These are phyloP conservation scores for Laterallus jamaicensis DNA, from an alignment of 2,113 vertebrate species.

Conservation along the genomic window DNA sequence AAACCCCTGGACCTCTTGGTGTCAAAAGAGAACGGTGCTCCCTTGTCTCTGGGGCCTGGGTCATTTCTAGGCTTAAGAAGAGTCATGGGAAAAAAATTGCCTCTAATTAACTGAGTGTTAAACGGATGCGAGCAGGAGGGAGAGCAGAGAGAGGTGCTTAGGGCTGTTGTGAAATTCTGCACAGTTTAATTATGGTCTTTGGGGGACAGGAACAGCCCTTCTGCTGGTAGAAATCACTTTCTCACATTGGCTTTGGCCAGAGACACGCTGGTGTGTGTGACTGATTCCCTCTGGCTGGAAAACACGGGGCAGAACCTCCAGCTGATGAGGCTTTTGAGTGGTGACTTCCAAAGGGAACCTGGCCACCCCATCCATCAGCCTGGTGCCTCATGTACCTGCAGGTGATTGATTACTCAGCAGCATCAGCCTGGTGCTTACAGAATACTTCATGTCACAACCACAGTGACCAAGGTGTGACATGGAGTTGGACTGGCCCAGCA, in stretches of 20 bases:
- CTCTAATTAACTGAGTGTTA: background rate
- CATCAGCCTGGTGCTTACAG: background rate
- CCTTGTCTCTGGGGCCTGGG: background rate
- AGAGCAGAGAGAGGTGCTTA: background rate
- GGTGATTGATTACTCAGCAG: too few relatives aligned
- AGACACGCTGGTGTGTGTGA: fast-evolving
- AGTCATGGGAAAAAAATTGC: background rate
- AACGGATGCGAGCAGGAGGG: background rate
- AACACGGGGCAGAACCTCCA: background rate
- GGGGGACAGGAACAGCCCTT: background rate
- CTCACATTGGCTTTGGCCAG: background rate
- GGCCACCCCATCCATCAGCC: background rate
- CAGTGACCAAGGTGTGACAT: background rate
- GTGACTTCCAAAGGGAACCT: background rate
- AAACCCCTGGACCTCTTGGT: background rate
- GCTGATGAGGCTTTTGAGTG: background rate
- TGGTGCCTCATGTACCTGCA: background rate
- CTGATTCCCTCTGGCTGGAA: background rate
- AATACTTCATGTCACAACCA: background rate
- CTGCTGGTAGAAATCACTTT: background rate
- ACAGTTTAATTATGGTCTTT: background rate
- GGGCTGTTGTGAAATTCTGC: background rate
- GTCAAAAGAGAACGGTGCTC: background rate
- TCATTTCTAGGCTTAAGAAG: too few relatives aligned
- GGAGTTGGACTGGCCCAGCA: background rate